Evolutionary conservation across 2,113 vertebrate genomes (phyloP), one percentile per base, ranked within the genome.

Genomic region (Carollia perspicillata): DNA sequence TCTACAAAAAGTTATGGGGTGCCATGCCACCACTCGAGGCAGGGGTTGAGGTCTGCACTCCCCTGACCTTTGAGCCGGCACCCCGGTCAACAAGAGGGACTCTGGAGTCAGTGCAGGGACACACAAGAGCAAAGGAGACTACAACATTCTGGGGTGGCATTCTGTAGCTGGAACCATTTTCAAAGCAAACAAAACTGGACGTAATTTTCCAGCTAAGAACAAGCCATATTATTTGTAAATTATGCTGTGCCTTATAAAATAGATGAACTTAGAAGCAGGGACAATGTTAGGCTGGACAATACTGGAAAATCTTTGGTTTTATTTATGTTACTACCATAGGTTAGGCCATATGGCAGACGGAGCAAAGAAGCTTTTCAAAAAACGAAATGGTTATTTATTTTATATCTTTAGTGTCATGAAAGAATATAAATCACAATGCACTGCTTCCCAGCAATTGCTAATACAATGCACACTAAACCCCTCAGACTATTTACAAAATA

Each of bases 211-310:
- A 42, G 35, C 63, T 87, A 42, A 37, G 30, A 93, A 93, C 0
- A 80, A 33, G 9, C 23, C 35, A 63, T 40, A 33, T 53, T 20
- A 78, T 12, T 9, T 75, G 35, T 40, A 87, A 91, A n/a, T 5
- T 74, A 55, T 13, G 13, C 68, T 44, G 37, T 86, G n/a, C 53
- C 94, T 93, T 84, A 42, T 22, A 92, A 96, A 83, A 84, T 75
- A 92, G 2, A 84, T 22, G 28, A 63, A 63, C 60, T 63, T 37
- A 51, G 69, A 89, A 42, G 35, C 37, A 66, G 81, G 26, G 74
- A 72, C n/a, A 77, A 72, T 93, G 44, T 47, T 49, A 83, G 12
- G 11, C 55, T 66, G 37, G 8, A 14, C 11, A 86, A 47, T 84
- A 93, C 11, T 28, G n/a, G 9, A 42, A 90, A 68, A 13, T n/a